Evolutionary conservation across 2,797 vertebrate genomes (phyloP).

Genomic region (Emys orbicularis): DNA sequence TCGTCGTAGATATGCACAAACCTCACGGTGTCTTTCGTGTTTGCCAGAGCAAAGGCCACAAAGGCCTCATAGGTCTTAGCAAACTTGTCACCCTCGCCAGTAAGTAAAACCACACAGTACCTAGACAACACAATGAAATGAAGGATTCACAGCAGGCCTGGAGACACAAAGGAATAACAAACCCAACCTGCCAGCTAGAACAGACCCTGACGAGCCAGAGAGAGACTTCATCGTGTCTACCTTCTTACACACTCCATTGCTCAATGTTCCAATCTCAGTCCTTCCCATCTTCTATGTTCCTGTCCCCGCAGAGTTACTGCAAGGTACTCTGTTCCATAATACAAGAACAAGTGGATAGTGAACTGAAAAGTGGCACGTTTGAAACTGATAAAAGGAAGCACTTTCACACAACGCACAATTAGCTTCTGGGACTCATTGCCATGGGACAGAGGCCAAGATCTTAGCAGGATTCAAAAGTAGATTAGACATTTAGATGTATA

Average conservation of each 20-base stretch:
- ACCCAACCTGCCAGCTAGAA: neutral
- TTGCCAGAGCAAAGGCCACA: constrained; percentile 90
- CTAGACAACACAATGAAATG: constrained; percentile 67
- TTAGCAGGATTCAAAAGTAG: neutral
- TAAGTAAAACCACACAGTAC: constrained; percentile 93
- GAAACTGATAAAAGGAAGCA: neutral
- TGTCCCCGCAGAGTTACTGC: neutral
- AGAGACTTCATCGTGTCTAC: neutral
- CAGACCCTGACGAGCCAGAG: accelerated
- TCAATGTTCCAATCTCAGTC: neutral
- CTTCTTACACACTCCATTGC: neutral
- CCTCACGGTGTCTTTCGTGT: constrained; percentile 89
- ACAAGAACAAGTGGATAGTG: neutral
- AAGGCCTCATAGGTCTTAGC: constrained; percentile 87
- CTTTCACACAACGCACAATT: neutral
- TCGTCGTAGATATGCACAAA: constrained; percentile 91
- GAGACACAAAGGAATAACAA: neutral
- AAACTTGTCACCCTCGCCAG: constrained; percentile 85
- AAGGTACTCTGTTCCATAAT: neutral
- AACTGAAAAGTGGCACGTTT: neutral
- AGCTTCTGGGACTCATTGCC: neutral
- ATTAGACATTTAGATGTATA: neutral
- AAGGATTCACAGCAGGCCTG: neutral
- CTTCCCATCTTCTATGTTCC: neutral
- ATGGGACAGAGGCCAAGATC: neutral